A percentile compares a stretch with the other conserved stretches of the same genome.
Evolutionary conservation across 2,797 vertebrate species (phyloP).

Genomic region (Coranthus polyacanthus): DNA sequence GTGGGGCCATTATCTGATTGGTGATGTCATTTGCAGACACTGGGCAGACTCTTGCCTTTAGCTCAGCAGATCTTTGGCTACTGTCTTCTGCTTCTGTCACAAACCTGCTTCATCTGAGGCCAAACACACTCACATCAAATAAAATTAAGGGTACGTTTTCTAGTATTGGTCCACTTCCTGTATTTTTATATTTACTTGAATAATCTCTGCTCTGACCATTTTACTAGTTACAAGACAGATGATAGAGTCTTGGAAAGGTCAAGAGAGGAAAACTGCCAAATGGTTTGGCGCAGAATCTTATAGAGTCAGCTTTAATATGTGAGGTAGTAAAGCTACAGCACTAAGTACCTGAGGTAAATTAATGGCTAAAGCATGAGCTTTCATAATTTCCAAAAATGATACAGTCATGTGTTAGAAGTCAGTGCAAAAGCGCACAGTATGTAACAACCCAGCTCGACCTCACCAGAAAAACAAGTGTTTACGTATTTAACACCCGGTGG

Average conservation of each 20-base stretch:
- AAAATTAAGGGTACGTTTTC: conserved; percentile 2
- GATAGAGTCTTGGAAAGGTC: conserved; percentile 42
- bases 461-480: too few species aligned
- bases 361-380: conserved; percentile 26
- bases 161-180: conserved; percentile 1
- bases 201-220: conserved; percentile 20
- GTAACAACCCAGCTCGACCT: too few species aligned
- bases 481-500: too few species aligned
- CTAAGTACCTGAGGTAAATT: conserved; percentile 23
- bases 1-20: conserved; percentile 56
- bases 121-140: conserved; percentile 11
- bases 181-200: conserved; percentile 18
- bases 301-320: conserved; percentile 44
- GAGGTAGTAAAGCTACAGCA: conserved; percentile 17
- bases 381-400: conserved; percentile 12
- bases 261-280: conserved; percentile 57
- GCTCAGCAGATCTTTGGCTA: conserved; percentile 39
- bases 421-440: not conserved
- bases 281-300: conserved; percentile 47
- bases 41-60: conserved; percentile 50
- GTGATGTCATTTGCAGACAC: conserved; percentile 61
- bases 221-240: conserved; percentile 19
- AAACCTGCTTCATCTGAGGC: conserved; percentile 8
- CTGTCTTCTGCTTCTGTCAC: conserved; percentile 25
- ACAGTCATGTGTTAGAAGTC: conserved; percentile 12